phyloP scores from a whole-genome alignment of 2,113 vertebrate species.

The Syngnathus floridae region DNA sequence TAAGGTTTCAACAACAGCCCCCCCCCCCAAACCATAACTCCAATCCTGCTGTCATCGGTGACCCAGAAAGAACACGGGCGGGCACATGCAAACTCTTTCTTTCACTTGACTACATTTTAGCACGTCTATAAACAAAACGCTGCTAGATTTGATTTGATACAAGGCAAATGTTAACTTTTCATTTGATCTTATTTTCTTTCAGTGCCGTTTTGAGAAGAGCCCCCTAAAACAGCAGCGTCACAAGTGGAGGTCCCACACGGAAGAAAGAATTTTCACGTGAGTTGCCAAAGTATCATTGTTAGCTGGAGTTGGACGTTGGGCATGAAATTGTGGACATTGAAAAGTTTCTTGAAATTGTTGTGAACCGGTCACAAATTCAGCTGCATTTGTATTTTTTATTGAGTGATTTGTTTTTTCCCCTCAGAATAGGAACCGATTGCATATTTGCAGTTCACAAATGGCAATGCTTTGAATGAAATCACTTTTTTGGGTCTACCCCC shows the following conservation, averaged over 20 bases:
- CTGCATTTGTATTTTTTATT: too few species aligned
- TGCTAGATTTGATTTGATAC: too few species aligned
- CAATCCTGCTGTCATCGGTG: slow-evolving; percentile 8
- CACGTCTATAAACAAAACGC: too few species aligned
- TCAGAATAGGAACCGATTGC: too few species aligned
- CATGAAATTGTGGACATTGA: not conserved
- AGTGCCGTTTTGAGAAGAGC: slow-evolving; percentile 28
- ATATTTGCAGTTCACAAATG: too few species aligned
- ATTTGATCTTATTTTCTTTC: not conserved
- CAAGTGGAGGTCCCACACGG: slow-evolving; percentile 26
- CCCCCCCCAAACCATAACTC: slow-evolving; percentile 11
- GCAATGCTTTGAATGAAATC: not conserved
- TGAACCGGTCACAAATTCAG: too few species aligned
- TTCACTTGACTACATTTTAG: too few species aligned
- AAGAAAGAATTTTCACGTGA: slow-evolving; percentile 34
- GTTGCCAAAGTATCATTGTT: not conserved
- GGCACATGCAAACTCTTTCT: too few species aligned
- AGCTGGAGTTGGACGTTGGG: too few species aligned
- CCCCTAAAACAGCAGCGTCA: slow-evolving; percentile 16
- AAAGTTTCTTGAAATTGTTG: not conserved
- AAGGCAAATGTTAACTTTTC: too few species aligned
- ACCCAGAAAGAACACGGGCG: slow-evolving; percentile 3
- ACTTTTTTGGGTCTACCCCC: slow-evolving; percentile 17
- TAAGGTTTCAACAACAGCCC: slow-evolving; percentile 24
- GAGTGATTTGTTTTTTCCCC: too few species aligned